Conservation (phyloP, 1,140 invertebrate species). For the Propsilocerus akamusi region DNA sequence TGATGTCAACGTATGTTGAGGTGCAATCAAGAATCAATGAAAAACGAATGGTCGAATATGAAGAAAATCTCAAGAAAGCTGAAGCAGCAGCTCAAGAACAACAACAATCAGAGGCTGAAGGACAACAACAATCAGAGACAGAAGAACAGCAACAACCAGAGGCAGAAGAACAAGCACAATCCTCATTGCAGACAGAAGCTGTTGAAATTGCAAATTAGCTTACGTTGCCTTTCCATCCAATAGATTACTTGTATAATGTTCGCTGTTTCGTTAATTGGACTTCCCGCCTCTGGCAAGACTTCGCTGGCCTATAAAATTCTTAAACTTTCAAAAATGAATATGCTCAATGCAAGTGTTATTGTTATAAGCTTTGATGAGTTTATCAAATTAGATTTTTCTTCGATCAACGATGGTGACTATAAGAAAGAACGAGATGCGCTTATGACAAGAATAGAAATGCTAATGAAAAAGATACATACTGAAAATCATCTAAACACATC, state of each 20-base stretch:
- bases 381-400: neutral
- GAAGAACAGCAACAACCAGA: neutral
- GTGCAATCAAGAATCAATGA: constrained; percentile 16
- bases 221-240: too few relatives aligned
- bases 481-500: neutral
- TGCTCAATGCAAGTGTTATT: neutral
- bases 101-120: constrained; percentile 9
- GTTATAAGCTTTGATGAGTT: neutral
- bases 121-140: neutral
- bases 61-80: constrained; percentile 13
- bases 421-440: neutral
- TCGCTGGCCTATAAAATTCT: neutral
- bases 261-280: too few relatives aligned
- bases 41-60: constrained; percentile 15
- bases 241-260: too few relatives aligned
- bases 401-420: neutral
- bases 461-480: neutral
- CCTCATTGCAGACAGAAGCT: too few relatives aligned
- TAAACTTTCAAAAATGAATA: neutral
- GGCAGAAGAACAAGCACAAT: too few relatives aligned
- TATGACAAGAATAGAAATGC: neutral
- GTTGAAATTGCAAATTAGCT: too few relatives aligned
- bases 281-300: neutral
- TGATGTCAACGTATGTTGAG: constrained; percentile 28
- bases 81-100: constrained; percentile 12